Percentiles rank a stretch among this genome's conserved stretches.
Conservation (phyloP, 2,113 vertebrate species). For the Muntiacus reevesi region DNA sequence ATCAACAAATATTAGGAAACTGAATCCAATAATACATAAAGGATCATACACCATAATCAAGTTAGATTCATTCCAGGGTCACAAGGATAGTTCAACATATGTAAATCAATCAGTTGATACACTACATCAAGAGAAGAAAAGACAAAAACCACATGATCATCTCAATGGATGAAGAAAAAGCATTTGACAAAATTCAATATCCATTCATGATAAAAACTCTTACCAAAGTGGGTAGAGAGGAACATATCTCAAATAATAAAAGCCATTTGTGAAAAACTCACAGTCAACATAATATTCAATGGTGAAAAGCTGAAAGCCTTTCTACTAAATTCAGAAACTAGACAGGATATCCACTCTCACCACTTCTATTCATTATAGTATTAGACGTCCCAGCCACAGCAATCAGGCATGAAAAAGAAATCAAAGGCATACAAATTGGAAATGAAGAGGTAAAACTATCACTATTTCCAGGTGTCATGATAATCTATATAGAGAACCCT, state of each 20-base stretch:
- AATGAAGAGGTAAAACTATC: not conserved
- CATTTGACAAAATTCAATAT: not conserved
- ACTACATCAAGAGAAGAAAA: not conserved
- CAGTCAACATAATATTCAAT: not conserved
- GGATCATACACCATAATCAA: not conserved
- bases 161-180: not conserved
- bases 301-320: not conserved
- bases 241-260: not conserved
- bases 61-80: not conserved
- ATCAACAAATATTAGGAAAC: not conserved
- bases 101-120: not conserved
- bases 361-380: not conserved
- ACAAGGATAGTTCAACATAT: not conserved
- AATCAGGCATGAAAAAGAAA: not conserved
- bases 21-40: not conserved
- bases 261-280: not conserved
- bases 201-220: not conserved
- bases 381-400: not conserved
- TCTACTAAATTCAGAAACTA: not conserved
- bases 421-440: not conserved
- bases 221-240: not conserved
- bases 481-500: not conserved
- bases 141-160: not conserved
- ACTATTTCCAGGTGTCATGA: not conserved
- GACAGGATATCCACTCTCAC: not conserved